Base-by-base conservation (phyloP, 2,797 vertebrate species). In the Helostoma temminkii region DNA sequence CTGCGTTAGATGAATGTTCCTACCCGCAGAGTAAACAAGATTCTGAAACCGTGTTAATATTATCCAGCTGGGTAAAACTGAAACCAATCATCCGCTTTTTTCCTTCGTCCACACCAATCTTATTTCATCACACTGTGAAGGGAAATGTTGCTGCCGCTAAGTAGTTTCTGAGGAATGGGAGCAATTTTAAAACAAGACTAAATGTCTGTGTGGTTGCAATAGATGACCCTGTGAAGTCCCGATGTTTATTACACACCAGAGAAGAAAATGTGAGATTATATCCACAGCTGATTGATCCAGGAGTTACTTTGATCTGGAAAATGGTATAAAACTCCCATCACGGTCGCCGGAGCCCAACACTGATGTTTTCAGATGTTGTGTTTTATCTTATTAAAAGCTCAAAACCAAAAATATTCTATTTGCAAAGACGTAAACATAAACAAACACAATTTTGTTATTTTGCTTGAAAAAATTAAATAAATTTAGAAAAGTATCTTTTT, bases 1-100 rank as follows among this genome's bases (percentile, higher is more conserved):
- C 66, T 66, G 76, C 61, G 72, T 16, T 4, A 53, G 75, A 85
- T 78, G 59, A 78, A 87, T 84, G 79, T 59, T 68, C 71, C 56
- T 39, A 30, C 59, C 71, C 45, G 5, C 36, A 65, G 76, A 80
- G 78, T 59, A 78, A 89, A 86, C 72, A 62, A 67, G 69, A 76
- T 80, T 66, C 11, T 61, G 53, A 61, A 67, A 49, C 47, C 16
- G 50, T 71, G 71, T 76, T 79, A 67, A 83, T 78, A 84, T 80
- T 43, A 74, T 66, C 77, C 77, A 79, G 71, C 71, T 36, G 73
- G 59, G 32, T 53, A 57, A 68, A 89, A 76, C 43, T 54, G 60
- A 66, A 81, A 71, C 73, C 71, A 74, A 81, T 81, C 73, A 18
- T 21, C 46, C 32, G 14, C 41, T 56, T 48, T 56, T 46, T 41